These are phyloP conservation scores for Dendrocincla fuliginosa DNA, from an alignment of 2,797 vertebrate genomes.

Conservation along the genomic window DNA sequence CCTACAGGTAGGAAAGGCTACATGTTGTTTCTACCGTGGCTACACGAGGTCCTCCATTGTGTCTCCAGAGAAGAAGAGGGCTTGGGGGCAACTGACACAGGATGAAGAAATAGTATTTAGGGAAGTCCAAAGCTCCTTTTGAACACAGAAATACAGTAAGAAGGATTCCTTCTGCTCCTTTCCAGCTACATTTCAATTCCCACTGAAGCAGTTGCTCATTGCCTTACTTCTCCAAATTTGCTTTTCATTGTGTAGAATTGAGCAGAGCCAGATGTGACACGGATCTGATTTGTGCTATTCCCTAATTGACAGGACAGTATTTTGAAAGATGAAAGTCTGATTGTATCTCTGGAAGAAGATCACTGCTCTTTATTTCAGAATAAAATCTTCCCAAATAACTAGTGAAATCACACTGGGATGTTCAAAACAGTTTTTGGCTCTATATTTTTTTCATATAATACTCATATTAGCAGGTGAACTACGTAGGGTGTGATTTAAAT, in stretches of 20 bases:
- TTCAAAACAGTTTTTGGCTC: background rate
- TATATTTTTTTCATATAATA: background rate
- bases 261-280: background rate
- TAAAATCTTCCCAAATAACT: background rate
- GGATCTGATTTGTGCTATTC: background rate
- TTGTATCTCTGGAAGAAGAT: background rate
- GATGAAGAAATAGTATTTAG: background rate
- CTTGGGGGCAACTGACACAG: background rate
- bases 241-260: background rate
- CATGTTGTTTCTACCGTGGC: background rate
- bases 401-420: background rate
- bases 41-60: background rate
- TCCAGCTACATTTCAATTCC: background rate
- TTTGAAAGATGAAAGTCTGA: background rate
- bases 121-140: background rate
- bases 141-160: background rate
- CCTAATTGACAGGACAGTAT: background rate
- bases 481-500: conserved; percentile 31
- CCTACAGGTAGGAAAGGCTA: background rate
- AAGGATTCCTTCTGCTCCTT: background rate
- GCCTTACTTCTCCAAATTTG: background rate
- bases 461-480: background rate
- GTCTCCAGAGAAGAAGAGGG: background rate
- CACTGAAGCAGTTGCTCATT: background rate
- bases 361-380: background rate